Evolutionary conservation across 2,888 invertebrate species (phyloP).

Genomic region (Diplazon laetatorius): DNA sequence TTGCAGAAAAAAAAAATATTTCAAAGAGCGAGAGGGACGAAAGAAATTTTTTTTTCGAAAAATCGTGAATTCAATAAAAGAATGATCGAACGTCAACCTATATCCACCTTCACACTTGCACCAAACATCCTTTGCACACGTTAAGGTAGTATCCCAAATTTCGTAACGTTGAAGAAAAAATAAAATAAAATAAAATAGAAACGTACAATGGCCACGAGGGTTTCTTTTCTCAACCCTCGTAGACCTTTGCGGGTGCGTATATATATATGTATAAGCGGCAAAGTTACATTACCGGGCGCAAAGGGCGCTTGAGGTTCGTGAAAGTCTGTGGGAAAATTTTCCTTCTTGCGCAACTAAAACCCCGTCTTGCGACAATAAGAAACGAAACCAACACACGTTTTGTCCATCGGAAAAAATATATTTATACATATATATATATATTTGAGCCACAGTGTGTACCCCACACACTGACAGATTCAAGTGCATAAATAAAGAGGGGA

Average conservation of each 20-base stretch:
- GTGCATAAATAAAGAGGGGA: conserved; percentile 10
- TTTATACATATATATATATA: no score
- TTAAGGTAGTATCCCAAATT: conserved; percentile 14
- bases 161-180: conserved; percentile 40
- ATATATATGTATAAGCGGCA: no score
- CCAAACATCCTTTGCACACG: no score
- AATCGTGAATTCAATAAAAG: conserved; percentile 6
- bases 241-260: no score
- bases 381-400: conserved; percentile 22
- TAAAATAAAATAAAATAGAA: no score
- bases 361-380: conserved; percentile 67
- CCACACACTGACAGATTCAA: conserved; percentile 11
- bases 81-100: background rate
- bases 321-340: conserved; percentile 75
- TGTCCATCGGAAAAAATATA: conserved; percentile 17
- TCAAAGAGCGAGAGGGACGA: no score
- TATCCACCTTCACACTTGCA: conserved; percentile 9
- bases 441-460: conserved; percentile 1
- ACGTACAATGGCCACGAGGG: conserved; percentile 58
- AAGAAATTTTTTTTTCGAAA: no score
- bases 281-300: background rate
- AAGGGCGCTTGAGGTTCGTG: conserved; percentile 59
- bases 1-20: background rate
- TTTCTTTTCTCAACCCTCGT: conserved; percentile 52
- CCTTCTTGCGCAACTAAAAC: conserved; percentile 54